Percentiles rank a stretch among this genome's conserved stretches.
Conservation (phyloP, 2,797 vertebrate genomes). For the Loris lydekkerianus region DNA sequence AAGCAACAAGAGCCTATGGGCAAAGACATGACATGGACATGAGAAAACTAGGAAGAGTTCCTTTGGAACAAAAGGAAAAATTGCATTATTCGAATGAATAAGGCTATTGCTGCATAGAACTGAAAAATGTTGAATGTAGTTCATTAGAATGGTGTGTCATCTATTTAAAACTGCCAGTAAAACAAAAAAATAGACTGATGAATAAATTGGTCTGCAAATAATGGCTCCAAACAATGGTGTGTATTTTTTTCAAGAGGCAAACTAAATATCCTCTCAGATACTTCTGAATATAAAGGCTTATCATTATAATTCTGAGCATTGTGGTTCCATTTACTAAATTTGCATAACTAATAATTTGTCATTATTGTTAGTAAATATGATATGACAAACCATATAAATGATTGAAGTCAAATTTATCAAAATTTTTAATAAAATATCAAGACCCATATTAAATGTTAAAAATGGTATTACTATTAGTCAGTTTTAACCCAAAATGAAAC, state of each 20-base stretch:
- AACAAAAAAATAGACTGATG: neutral
- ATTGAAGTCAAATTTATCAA: conserved; percentile 65
- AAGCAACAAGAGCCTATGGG: neutral
- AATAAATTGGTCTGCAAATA: conserved; percentile 1
- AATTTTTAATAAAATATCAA: conserved; percentile 61
- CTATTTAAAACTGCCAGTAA: conserved; percentile 34
- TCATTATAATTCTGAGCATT: neutral
- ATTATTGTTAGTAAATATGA: neutral
- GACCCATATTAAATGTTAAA: conserved; percentile 43
- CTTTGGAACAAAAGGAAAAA: neutral
- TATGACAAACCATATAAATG: conserved; percentile 19
- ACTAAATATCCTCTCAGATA: neutral
- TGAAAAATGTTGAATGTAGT: neutral
- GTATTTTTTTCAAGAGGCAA: neutral
- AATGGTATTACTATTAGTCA: conserved; percentile 13
- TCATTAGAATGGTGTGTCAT: neutral
- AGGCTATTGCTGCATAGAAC: neutral
- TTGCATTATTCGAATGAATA: neutral
- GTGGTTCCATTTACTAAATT: neutral
- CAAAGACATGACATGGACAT: neutral
- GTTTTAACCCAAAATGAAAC: conserved; percentile 55
- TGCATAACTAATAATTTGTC: neutral
- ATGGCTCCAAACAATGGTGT: neutral
- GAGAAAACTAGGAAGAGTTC: neutral
- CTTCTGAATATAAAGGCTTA: neutral